Conservation (phyloP, 2,113 vertebrate species). For the Acrocephalus arundinaceus region DNA sequence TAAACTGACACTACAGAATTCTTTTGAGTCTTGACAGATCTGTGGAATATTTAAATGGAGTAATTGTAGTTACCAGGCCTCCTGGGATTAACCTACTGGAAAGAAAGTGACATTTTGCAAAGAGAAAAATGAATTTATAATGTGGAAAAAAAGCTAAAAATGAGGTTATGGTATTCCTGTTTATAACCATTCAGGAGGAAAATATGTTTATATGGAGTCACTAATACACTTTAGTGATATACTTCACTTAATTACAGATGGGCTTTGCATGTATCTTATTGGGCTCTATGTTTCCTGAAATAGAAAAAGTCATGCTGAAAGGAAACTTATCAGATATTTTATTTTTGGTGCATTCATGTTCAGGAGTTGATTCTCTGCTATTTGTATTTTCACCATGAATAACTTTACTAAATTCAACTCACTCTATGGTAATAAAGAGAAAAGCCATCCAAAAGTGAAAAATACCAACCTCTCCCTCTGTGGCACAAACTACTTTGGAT, state of each 20-base stretch:
- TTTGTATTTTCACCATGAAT: background rate
- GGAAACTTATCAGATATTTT: background rate
- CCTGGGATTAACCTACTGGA: conserved; percentile 77
- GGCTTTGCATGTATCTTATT: conserved; percentile 21
- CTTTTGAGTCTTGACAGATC: conserved; percentile 81
- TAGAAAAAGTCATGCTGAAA: background rate
- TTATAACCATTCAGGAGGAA: conserved; percentile 57
- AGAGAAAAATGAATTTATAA: conserved; percentile 73
- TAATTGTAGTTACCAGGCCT: conserved; percentile 79
- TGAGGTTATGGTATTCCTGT: conserved; percentile 64
- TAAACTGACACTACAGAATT: conserved; percentile 82
- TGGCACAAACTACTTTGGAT: background rate
- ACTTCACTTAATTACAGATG: conserved; percentile 56
- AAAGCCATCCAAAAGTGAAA: background rate
- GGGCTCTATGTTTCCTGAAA: conserved; percentile 47
- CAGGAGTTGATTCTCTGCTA: background rate
- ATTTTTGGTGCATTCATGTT: background rate
- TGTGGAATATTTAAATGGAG: conserved; percentile 79
- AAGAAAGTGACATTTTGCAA: conserved; percentile 75
- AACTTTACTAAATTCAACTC: background rate
- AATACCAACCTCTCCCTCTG: background rate
- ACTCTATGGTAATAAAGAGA: background rate
- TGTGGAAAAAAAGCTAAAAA: conserved; percentile 58
- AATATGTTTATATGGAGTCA: conserved; percentile 64
- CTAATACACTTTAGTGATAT: conserved; percentile 51